Percentiles rank a stretch among this genome's conserved stretches.
Conservation (phyloP, 2,113 vertebrate species). For the Petrocephalus microphthalmus region DNA sequence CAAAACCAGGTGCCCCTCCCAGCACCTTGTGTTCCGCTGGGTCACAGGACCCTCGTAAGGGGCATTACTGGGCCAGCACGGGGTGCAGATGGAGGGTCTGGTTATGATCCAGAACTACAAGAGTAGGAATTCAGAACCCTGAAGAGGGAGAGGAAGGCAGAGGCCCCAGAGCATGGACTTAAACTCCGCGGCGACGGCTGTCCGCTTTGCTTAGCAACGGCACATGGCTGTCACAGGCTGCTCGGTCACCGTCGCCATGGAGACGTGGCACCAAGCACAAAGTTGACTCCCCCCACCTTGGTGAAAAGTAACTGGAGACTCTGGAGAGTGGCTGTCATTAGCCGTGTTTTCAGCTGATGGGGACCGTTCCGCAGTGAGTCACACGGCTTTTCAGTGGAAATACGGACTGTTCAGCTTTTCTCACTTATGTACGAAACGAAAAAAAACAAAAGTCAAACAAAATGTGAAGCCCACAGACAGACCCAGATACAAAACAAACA, state of each 20-base stretch:
- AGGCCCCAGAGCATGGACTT: too few species aligned
- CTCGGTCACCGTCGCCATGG: conserved; percentile 48
- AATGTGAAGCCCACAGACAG: background rate
- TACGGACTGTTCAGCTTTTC: background rate
- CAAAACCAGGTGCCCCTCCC: background rate
- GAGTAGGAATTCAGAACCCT: background rate
- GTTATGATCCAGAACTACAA: background rate
- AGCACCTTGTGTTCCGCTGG: background rate
- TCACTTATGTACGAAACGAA: background rate
- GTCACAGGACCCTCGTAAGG: background rate
- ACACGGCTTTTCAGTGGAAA: background rate
- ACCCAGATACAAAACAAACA: background rate
- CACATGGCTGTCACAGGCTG: background rate
- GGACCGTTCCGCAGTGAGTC: background rate
- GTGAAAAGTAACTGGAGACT: conserved; percentile 27
- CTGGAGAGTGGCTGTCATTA: background rate
- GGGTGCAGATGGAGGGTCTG: background rate
- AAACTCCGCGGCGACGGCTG: background rate
- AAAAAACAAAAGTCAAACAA: background rate
- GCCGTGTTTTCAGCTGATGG: background rate
- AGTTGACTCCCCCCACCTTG: conserved; percentile 31
- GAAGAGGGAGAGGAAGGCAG: too few species aligned
- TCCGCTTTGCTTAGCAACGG: conserved; percentile 42
- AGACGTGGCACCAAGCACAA: conserved; percentile 30
- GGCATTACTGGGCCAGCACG: background rate